Conservation (phyloP, 2,888 invertebrate genomes). For the Synanthedon myopaeformis region DNA sequence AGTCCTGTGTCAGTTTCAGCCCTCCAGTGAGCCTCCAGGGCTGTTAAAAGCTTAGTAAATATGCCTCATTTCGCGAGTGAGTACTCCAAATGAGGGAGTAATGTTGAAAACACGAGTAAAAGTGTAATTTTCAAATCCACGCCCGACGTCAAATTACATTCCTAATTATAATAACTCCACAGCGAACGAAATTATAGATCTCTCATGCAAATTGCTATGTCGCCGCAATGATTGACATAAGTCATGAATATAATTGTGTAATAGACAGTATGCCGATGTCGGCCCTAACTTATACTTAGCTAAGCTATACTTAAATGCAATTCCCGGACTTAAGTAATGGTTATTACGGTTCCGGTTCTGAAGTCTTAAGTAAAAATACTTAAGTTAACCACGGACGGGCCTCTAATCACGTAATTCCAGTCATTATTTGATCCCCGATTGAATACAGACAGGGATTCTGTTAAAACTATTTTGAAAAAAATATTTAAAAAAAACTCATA, state of each 20-base stretch:
- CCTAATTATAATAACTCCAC: not conserved
- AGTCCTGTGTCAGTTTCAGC: no score
- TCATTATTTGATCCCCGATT: slow-evolving; percentile 43
- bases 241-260: slow-evolving; percentile 16
- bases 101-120: no score
- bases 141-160: not conserved
- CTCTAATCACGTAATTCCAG: slow-evolving; percentile 50
- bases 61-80: no score
- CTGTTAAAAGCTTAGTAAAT: no score
- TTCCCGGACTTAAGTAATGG: slow-evolving; percentile 29
- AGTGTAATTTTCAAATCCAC: no score
- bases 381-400: slow-evolving; percentile 21
- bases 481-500: no score
- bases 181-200: not conserved
- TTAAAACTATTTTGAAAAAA: not conserved
- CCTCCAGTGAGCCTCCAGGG: no score
- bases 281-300: slow-evolving; percentile 20
- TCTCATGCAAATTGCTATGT: slow-evolving; percentile 23
- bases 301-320: slow-evolving; percentile 39
- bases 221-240: slow-evolving; percentile 8
- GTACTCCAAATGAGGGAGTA: no score
- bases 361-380: slow-evolving; percentile 46
- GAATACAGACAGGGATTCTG: slow-evolving; percentile 32
- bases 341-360: slow-evolving; percentile 30
- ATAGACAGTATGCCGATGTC: slow-evolving; percentile 7